Base-by-base conservation (phyloP, 2,797 vertebrate genomes). In the Tapirus indicus region DNA sequence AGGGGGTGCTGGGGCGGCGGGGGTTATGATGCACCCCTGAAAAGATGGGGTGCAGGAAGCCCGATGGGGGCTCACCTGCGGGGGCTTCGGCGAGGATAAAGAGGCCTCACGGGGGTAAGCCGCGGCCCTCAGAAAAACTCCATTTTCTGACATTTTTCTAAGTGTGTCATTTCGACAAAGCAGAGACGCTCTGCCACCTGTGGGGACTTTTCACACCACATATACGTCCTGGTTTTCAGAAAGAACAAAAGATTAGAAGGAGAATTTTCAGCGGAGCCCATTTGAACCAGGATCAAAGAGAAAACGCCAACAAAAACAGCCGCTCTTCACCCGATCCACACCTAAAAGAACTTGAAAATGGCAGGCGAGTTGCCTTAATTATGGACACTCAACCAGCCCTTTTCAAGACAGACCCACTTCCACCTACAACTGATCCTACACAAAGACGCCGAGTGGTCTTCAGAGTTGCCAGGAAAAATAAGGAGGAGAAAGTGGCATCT, bases 271-370 rank as follows among this genome's bases (percentile, higher is more conserved):
- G 94, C 5, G 1, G 14, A 49, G 66, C 38, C 52, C 5, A 0
- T n/a, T 77, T 80, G 91, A 91, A 20, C 54, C 60, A 6, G 90
- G 71, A 96, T 95, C 96, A 88, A 88, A 96, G 82, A 94, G 89
- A 78, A 86, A 62, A 77, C 20, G 6, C 41, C 38, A 29, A 23
- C 27, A 32, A 52, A 58, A 69, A 7, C 0, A 1, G 18, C 62
- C 41, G 0, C 2, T 0, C 29, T 13, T 41, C 13, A 4, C 17
- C 87, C 1, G 68, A n/a, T 1, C 25, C 68, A 2, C 75, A 14
- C 14, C 78, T 49, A 21, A 66, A 23, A 35, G 69, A 47, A 25
- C 56, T 17, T 12, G n/a, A 23, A 52, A 27, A 17, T 0, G 25
- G 47, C 23, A 9, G 69, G 52, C 21, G 18, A 44, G 60, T 35